Base-by-base conservation (phyloP, 2,113 vertebrate species). In the Platycercus adscitus region DNA sequence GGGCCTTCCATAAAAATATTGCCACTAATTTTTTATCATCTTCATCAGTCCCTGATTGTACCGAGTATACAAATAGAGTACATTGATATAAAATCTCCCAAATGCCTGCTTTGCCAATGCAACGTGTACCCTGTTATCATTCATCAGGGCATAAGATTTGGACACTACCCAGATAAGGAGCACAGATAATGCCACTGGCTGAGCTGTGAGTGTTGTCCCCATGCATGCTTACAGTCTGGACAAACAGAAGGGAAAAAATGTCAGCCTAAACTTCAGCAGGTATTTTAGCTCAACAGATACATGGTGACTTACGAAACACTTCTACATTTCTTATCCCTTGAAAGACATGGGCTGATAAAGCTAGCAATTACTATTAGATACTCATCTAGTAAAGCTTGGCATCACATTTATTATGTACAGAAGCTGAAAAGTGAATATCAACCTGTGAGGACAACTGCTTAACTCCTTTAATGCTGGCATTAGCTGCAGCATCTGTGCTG, bases 241-340 rank as follows among this genome's bases (percentile, higher is more conserved):
- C 69, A 89, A 91, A 86, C 33, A 88, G 55, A 77, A 73, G 26
- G 35, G 39, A 86, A 89, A 61, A 61, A 91, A 95, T 64, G 86
- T 91, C 93, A 95, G 18, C 44, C 76, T 91, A 79, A 73, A 81
- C 77, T 92, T 91, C 64, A 91, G 61, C 44, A 61, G 56, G 29
- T 61, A 77, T 75, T 93, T 91, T 50, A 80, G 56, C 65, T 89
- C 70, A 93, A 49, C 47, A 92, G 50, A 88, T 90, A 17, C 26
- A 8, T 49, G 65, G 65, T 47, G 66, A 53, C 86, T 91, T 75
- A 43, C 6, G 69, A 92, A 89, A 37, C 26, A 31, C 49, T 79
- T 85, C 41, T 83, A 20, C 9, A 47, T 72, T 86, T 81, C 61
- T 91, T 84, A 71, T 64, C 11, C 12, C 43, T 87, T 93, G 73